These are phyloP conservation scores for Apus apus DNA, from an alignment of 2,113 vertebrate species.

Conservation along the genomic window DNA sequence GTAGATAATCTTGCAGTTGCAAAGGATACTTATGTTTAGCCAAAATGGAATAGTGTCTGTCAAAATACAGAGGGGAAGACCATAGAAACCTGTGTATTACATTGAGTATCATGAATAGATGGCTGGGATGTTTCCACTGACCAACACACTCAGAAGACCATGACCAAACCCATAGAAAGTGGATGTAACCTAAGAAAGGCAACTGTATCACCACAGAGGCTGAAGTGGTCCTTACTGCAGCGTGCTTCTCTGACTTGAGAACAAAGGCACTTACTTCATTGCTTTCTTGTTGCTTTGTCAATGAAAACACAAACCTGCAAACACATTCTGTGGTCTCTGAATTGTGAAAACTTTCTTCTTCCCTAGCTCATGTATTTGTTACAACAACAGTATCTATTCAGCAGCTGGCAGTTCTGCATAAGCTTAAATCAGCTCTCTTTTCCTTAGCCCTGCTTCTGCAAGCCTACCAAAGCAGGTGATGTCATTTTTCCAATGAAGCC, in stretches of 20 bases:
- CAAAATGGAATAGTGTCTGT: not conserved
- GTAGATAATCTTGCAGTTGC: not conserved
- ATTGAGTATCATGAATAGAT: not conserved
- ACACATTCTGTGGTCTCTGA: not conserved
- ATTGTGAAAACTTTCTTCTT: not conserved
- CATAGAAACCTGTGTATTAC: not conserved
- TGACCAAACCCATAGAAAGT: not conserved
- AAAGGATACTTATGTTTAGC: not conserved
- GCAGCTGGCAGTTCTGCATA: not conserved
- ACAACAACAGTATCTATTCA: not conserved
- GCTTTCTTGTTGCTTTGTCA: not conserved
- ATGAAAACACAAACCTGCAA: not conserved
- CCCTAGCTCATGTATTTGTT: not conserved
- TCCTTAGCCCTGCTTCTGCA: not conserved
- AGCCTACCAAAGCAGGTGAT: slow-evolving; percentile 8
- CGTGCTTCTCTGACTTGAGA: not conserved
- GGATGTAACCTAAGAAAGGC: not conserved
- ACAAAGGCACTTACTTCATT: not conserved
- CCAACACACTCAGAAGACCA: not conserved
- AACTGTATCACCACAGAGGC: not conserved
- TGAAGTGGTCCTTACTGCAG: not conserved
- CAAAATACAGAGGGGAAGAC: not conserved
- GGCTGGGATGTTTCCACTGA: not conserved
- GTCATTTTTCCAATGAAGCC: not conserved
- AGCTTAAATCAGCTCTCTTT: not conserved